phyloP scores from a whole-genome alignment of 2,888 invertebrate species.

The Lasioglossum calceatum region DNA sequence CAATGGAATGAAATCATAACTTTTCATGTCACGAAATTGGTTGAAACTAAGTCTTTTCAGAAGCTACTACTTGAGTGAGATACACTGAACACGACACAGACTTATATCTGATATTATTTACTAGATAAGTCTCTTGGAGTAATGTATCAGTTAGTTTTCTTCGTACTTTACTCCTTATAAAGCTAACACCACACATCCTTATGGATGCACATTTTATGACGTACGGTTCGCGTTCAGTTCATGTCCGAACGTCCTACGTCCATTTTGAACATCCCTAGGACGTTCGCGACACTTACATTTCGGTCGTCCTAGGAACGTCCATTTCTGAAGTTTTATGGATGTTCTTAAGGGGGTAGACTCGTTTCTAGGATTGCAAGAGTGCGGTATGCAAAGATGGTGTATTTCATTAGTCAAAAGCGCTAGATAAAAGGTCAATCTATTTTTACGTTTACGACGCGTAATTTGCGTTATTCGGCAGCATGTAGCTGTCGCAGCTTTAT shows the following conservation, averaged over 20 bases:
- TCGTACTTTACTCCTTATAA: too few relatives aligned
- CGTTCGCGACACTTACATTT: background rate
- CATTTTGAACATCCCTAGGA: background rate
- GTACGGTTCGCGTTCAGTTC: background rate
- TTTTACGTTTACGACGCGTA: too few relatives aligned
- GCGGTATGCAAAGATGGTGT: too few relatives aligned
- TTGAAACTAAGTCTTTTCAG: background rate
- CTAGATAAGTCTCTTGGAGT: background rate
- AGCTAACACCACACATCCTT: too few relatives aligned
- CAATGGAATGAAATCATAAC: background rate
- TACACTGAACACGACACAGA: background rate
- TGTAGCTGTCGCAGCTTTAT: too few relatives aligned
- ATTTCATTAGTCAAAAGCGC: too few relatives aligned
- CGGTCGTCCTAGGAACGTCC: background rate
- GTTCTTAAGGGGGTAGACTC: background rate
- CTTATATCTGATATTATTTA: background rate
- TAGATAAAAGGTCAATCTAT: too few relatives aligned
- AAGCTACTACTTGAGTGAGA: background rate
- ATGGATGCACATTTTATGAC: too few relatives aligned
- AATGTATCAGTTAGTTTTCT: background rate
- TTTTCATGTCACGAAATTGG: background rate
- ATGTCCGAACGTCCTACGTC: background rate
- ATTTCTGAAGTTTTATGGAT: background rate
- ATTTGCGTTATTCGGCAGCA: too few relatives aligned
- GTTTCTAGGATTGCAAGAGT: too few relatives aligned